Conservation (phyloP, 2,797 vertebrate genomes). For the Lagorchestes hirsutus region DNA sequence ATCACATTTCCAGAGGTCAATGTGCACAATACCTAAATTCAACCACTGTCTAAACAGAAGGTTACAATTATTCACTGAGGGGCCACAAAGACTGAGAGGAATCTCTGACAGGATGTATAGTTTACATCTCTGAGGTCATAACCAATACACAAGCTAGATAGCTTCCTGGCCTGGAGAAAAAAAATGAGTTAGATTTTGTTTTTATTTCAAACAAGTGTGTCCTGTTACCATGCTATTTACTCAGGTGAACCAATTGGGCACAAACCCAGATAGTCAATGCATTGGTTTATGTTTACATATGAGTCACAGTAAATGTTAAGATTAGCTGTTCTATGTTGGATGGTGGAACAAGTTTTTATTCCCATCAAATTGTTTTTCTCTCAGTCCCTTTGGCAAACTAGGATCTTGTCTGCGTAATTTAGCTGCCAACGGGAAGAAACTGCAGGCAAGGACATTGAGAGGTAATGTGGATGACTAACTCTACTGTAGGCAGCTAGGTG, state of each 20-base stretch:
- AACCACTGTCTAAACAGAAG: slow-evolving; percentile 68
- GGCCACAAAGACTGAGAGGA: slow-evolving; percentile 69
- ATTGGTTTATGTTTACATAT: not conserved
- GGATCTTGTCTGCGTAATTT: slow-evolving; percentile 14
- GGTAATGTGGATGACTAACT: not conserved
- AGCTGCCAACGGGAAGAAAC: not conserved
- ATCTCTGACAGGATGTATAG: slow-evolving; percentile 49
- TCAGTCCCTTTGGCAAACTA: not conserved
- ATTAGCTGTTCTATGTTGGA: not conserved
- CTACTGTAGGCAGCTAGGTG: not conserved
- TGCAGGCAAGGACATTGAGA: not conserved
- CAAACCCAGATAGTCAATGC: slow-evolving; percentile 24
- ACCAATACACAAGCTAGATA: slow-evolving; percentile 18
- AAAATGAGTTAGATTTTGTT: slow-evolving; percentile 12
- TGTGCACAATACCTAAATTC: slow-evolving; percentile 70
- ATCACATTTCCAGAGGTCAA: slow-evolving; percentile 69
- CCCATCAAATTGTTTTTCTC: slow-evolving; percentile 12
- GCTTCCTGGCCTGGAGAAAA: slow-evolving; percentile 18
- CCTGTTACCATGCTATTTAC: not conserved
- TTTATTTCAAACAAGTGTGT: not conserved
- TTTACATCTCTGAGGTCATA: slow-evolving; percentile 55
- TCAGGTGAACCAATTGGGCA: slow-evolving; percentile 9
- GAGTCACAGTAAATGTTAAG: slow-evolving; percentile 32
- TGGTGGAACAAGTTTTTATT: slow-evolving; percentile 34
- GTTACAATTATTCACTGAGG: slow-evolving; percentile 60